These are phyloP conservation scores for Actinopyga echinites DNA, from an alignment of 53 echinoderm and acorn worm genomes.

Conservation along the genomic window DNA sequence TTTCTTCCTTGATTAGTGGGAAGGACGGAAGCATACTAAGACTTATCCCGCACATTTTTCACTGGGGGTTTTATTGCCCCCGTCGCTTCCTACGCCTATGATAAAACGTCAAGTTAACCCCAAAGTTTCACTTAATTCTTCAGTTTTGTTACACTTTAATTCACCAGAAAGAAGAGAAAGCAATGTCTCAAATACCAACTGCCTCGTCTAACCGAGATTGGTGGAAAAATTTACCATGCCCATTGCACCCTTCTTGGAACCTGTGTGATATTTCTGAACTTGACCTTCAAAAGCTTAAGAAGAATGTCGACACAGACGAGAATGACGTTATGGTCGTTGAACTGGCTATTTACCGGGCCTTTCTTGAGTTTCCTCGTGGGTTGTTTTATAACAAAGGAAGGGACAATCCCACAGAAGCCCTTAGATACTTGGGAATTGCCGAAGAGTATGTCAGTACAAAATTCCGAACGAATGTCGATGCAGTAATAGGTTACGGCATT, in stretches of 20 bases:
- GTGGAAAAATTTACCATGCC: slow-evolving; percentile 20
- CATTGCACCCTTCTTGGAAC: slow-evolving; percentile 9
- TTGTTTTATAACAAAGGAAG: neutral
- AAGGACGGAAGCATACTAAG: too few relatives aligned
- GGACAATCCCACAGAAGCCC: neutral
- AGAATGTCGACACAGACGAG: slow-evolving; percentile 13
- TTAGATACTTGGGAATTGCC: neutral
- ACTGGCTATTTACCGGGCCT: slow-evolving; percentile 8
- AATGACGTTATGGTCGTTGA: neutral
- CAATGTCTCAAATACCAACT: too few relatives aligned
- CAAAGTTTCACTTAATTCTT: too few relatives aligned
- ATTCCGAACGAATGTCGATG: neutral
- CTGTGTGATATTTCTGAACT: neutral
- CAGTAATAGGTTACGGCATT: slow-evolving; percentile 13
- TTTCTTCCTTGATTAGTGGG: too few relatives aligned
- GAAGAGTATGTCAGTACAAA: neutral
- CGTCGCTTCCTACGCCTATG: too few relatives aligned
- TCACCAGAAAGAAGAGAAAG: too few relatives aligned
- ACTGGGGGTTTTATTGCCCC: too few relatives aligned
- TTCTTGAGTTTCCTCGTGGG: slow-evolving; percentile 1
- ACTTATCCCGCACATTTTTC: too few relatives aligned
- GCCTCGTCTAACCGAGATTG: neutral
- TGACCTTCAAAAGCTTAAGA: neutral
- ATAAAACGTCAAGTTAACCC: too few relatives aligned
- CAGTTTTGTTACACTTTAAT: too few relatives aligned